These are phyloP conservation scores for Pandion haliaetus DNA, from an alignment of 2,113 vertebrate genomes.

Conservation along the genomic window DNA sequence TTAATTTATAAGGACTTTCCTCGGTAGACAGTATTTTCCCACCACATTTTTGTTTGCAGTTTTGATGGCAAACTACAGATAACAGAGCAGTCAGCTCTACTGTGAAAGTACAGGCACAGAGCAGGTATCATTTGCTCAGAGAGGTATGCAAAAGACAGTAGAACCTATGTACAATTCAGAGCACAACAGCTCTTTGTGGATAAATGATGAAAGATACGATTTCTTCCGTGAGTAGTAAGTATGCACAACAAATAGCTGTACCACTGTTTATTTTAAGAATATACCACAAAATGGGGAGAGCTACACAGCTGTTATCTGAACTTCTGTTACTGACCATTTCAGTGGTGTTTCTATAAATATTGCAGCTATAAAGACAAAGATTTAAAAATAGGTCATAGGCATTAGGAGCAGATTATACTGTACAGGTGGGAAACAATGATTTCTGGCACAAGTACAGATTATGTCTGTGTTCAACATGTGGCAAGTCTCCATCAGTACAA, in stretches of 20 bases:
- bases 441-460: slow-evolving; percentile 5
- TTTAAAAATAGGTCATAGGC: slow-evolving; percentile 9
- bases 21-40: not conserved
- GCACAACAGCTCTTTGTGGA: not conserved
- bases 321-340: not conserved
- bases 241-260: not conserved
- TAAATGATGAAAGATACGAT: not conserved
- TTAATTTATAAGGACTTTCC: slow-evolving; percentile 25
- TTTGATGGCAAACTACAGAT: not conserved
- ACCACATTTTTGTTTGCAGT: not conserved
- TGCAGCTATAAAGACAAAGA: not conserved
- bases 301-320: not conserved
- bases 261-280: not conserved
- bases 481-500: not conserved
- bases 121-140: not conserved
- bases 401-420: slow-evolving; percentile 21
- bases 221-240: not conserved
- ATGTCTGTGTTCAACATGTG: not conserved
- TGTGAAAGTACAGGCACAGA: not conserved
- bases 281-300: not conserved
- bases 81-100: not conserved
- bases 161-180: not conserved
- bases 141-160: not conserved
- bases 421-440: slow-evolving; percentile 40
- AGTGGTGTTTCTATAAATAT: not conserved